These are phyloP conservation scores for Bombus fervidus DNA, from an alignment of 1,140 invertebrate species.

Conservation along the genomic window DNA sequence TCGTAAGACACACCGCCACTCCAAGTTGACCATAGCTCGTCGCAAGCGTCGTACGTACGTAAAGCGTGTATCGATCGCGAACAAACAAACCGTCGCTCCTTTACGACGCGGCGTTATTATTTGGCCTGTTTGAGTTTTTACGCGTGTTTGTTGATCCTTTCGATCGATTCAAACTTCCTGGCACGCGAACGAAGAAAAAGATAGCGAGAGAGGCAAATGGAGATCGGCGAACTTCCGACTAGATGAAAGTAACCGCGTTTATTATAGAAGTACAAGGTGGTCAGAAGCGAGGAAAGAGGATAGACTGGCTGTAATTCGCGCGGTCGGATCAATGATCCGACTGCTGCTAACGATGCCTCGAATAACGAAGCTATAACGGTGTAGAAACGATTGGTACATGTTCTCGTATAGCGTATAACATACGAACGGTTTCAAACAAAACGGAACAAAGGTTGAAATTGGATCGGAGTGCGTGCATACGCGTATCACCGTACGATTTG, in stretches of 20 bases:
- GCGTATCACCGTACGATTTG: not conserved
- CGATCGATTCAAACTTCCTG: not conserved
- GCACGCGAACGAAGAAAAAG: not conserved
- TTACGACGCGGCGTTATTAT: constrained; percentile 27
- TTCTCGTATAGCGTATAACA: not conserved
- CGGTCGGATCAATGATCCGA: constrained; percentile 34
- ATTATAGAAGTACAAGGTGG: no score
- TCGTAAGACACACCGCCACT: constrained; percentile 52
- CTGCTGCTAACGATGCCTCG: not conserved
- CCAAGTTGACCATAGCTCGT: constrained; percentile 31
- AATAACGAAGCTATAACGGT: not conserved
- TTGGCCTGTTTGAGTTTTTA: constrained; percentile 16
- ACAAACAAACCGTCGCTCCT: not conserved
- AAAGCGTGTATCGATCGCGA: constrained; percentile 61
- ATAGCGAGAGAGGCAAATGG: no score
- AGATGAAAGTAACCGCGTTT: not conserved
- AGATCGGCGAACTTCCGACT: not conserved
- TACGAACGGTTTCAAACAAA: no score
- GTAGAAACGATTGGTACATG: not conserved
- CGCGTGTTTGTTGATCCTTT: not conserved
- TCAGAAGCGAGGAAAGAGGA: not conserved
- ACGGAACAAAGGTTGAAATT: constrained; percentile 3
- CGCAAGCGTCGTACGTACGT: constrained; percentile 24
- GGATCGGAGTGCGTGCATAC: not conserved
- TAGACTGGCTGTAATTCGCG: constrained; percentile 5